Evolutionary conservation across 2,888 invertebrate genomes (phyloP), one percentile per base, ranked within the genome.

Genomic region (Drosophila kuntzei): DNA sequence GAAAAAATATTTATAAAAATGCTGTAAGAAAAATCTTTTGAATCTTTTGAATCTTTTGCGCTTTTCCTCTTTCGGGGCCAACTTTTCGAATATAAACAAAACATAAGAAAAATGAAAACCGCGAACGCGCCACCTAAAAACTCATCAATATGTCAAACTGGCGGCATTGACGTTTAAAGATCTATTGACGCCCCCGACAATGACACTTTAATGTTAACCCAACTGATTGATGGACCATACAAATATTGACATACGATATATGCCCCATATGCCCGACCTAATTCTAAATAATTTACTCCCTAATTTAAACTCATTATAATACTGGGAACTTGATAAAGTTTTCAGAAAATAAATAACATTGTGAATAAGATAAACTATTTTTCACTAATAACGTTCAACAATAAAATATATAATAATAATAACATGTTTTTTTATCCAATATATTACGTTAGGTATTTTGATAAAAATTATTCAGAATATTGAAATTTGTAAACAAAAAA

Each of bases 151-250:
- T 59, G 54, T 54, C 53, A 39, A 79, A 70, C 59, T 34, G 64
- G 57, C 68, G 47, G 66, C 82, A 86, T 88, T 84, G 83, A 84
- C 83, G 83, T 86, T 84, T 84, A 74, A 77, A 77, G 86, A 82
- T 82, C 83, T 65, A 82, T 82, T 78, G 78, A 73, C 74, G 81
- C 79, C 85, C 75, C 76, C 85, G 61, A 73, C 86, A 84, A 86
- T 84, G 83, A 84, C 83, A 84, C 86, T 84, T 84, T 84, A 84
- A 84, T 84, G 83, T 71, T 67, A 53, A 50, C 53, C 54, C 50
- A 29, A 53, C 69, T 88, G 83, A 84, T 86, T 84, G 83, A 84
- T 84, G 83, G 77, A 71, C 72, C 68, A 22, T 3, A 37, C 50
- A 51, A 64, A 61, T 68, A 80, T 68, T 66, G 83, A 79, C 82